Base-by-base conservation (phyloP, 35 echinoderm and acorn worm genomes). In the Lytechinus pictus region DNA sequence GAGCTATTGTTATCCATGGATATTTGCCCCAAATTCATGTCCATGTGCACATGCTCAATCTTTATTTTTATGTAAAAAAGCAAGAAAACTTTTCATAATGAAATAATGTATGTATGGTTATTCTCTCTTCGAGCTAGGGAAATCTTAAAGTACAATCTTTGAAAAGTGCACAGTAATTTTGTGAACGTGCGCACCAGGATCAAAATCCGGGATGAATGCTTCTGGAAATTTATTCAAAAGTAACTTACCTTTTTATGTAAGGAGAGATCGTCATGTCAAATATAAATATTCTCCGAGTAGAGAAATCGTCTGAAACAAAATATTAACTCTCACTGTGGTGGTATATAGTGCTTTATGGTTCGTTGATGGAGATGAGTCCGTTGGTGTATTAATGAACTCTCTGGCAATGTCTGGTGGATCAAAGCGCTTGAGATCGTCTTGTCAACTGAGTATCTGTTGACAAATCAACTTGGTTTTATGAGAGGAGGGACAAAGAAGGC, bases 221-320 rank as follows among this genome's bases (percentile, higher is more conserved):
- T 11, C 33, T 88, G 27, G 9, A 87, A 52, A 88, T n/a, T 27
- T 27, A 52, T 10, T 3, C 5, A 14, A 57, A n/a, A 27, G 52
- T 19, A 6, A 55, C 92, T 57, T 19, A 93, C 92, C 92, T 93
- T 93, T 93, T 93, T 29, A 93, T 93, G 57, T 93, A 57, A 24
- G 92, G 52, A 54, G 92, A 93, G 27, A 93, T 93, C 92, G 92
- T 93, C 92, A 93, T 93, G 54, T 93, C 55, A 54, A 93, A 93
- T 52, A 6, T n/a, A 52, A 54, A 52, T 90, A 90, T 90, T 90
- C 88, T 90, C 88, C 28, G 27, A 52, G 88, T 11, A 52, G 88
- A 90, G 88, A 90, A 90, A 52, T 90, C 88, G 88, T 90, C 88
- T 52, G n/a, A 1, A 10, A 10, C 8, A 90, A 12, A 14, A 90